These are phyloP conservation scores for Manis javanica DNA, from an alignment of 2,797 vertebrate genomes.

Conservation along the genomic window DNA sequence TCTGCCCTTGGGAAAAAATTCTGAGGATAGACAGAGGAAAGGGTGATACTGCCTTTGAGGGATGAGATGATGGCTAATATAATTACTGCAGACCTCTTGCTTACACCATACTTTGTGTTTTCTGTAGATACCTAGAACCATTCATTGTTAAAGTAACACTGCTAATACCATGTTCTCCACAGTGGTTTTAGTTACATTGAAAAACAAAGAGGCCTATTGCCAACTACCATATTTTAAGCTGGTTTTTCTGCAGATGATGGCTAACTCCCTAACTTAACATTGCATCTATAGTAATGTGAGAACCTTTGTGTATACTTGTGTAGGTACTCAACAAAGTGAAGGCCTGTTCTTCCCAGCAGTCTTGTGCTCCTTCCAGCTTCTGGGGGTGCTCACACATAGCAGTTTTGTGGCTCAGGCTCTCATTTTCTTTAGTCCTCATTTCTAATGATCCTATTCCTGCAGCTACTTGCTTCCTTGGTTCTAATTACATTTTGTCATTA, in stretches of 20 bases:
- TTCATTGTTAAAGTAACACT: neutral
- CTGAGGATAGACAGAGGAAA: neutral
- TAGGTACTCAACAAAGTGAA: too few relatives aligned
- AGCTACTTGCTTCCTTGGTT: neutral
- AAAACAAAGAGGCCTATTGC: neutral
- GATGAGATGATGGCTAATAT: neutral
- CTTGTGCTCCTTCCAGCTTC: neutral
- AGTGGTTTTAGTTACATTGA: neutral
- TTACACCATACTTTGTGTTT: neutral
- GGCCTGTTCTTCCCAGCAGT: neutral
- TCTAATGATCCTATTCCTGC: neutral
- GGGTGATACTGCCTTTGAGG: neutral
- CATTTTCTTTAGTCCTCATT: neutral
- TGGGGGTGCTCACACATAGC: neutral
- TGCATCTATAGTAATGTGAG: neutral
- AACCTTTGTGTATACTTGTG: neutral
- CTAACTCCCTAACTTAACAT: neutral
- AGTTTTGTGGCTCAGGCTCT: neutral
- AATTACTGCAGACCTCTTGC: neutral
- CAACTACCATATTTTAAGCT: neutral
- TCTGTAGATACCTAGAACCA: neutral
- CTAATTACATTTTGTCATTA: neutral
- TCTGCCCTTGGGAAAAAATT: neutral
- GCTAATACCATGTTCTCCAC: neutral
- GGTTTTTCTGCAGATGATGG: neutral